These are phyloP conservation scores for Dicaeum eximium DNA, from an alignment of 2,113 vertebrate genomes.

Conservation along the genomic window DNA sequence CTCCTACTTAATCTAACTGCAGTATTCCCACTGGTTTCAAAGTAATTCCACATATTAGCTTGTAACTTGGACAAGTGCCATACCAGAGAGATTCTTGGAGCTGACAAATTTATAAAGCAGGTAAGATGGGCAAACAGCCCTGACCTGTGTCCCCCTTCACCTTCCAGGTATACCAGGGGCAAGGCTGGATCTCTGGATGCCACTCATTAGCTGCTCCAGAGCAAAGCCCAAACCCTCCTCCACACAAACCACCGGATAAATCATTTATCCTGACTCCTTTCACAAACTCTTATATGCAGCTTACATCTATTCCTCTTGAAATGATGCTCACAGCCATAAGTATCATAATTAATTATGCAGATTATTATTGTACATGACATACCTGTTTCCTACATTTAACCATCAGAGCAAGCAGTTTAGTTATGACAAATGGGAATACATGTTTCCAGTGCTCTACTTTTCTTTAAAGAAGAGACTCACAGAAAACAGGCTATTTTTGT, in stretches of 20 bases:
- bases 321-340: background rate
- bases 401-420: background rate
- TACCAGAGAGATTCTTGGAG: background rate
- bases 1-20: background rate
- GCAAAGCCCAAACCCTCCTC: background rate
- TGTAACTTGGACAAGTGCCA: conserved; percentile 14
- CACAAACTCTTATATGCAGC: background rate
- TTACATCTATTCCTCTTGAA: background rate
- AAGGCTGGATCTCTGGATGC: background rate
- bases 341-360: background rate
- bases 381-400: background rate
- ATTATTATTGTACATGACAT: background rate
- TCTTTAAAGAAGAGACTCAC: background rate
- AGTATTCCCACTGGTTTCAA: conserved; percentile 1
- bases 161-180: background rate
- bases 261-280: background rate
- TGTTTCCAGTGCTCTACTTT: background rate
- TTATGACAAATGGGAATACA: background rate
- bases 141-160: background rate
- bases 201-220: background rate
- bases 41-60: conserved; percentile 19
- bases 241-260: background rate
- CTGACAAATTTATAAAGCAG: conserved; percentile 24
- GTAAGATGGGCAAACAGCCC: background rate
- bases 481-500: background rate